Percentiles rank a stretch among this genome's conserved stretches.
Conservation (phyloP, 2,888 invertebrate species). For the Anthrax anthrax region DNA sequence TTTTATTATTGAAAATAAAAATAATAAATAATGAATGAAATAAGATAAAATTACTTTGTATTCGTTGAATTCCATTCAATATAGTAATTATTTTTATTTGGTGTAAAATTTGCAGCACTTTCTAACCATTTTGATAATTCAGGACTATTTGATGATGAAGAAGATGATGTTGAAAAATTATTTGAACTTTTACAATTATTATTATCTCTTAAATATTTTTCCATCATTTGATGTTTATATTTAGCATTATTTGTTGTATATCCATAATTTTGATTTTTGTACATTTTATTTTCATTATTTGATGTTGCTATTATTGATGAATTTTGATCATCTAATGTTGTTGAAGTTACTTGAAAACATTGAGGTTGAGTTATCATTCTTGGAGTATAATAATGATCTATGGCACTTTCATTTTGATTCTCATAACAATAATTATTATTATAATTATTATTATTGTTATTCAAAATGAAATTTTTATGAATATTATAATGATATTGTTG, state of each 20-base stretch:
- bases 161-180: conserved; percentile 6
- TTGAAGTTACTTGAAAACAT: conserved; percentile 33
- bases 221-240: conserved; percentile 45
- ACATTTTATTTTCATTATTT: conserved; percentile 4
- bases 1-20: background rate
- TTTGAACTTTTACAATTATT: conserved; percentile 7
- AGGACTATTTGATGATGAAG: conserved; percentile 34
- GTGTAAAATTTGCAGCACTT: conserved; percentile 58
- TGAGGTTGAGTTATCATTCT: conserved; percentile 17
- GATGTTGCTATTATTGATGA: conserved; percentile 27
- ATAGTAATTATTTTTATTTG: conserved; percentile 56
- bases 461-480: background rate
- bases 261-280: background rate
- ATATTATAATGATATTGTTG: background rate
- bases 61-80: conserved; percentile 42
- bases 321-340: conserved; percentile 17
- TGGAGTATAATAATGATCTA: conserved; percentile 27
- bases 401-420: conserved; percentile 6
- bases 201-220: conserved; percentile 38
- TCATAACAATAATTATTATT: conserved; percentile 2
- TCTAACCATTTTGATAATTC: conserved; percentile 61
- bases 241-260: conserved; percentile 22
- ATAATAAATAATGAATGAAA: background rate
- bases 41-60: background rate
- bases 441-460: conserved; percentile 1